Evolutionary conservation across 2,797 vertebrate species (phyloP), one percentile per base, ranked within the genome.

Genomic region (Lagorchestes hirsutus): DNA sequence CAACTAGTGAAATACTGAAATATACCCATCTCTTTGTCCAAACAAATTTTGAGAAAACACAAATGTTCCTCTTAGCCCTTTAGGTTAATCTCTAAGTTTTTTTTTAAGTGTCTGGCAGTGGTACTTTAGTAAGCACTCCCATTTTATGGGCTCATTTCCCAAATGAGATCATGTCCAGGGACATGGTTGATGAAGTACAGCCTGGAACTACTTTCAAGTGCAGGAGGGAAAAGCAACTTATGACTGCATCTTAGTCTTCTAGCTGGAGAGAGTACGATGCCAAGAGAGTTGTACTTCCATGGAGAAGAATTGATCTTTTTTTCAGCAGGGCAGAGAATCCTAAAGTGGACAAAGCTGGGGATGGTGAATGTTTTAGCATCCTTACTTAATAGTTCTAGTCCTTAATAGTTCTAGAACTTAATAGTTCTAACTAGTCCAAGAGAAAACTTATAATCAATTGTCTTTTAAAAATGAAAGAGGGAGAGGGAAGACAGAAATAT

Each of bases 1-100:
- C 40, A 87, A 87, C 74, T 87, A 87, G 22, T 27, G 74, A 87
- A 87, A 22, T 87, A 50, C 24, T 50, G 22, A 87, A 46, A 87
- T 87, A 87, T 87, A 50, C 74, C 74, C 74, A 87, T 87, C 40
- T 87, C 74, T 87, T 50, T 93, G n/a, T 31, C 82, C 91, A 90
- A 92, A 90, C 59, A 90, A 91, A 90, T 58, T 34, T 40, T 91
- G 14, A 24, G 40, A 67, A 95, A 87, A 12, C 22, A 87, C 22
- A 87, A 46, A 0, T 87, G 40, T 87, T 87, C 22, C n/a, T 87
- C 74, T 87, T 50, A 46, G 74, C 40, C 40, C 22, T 50, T 87
- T 87, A 50, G 8, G 74, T 50, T 87, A 87, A 87, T 87, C 74
- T 87, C 40, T 87, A 50, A 87, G 40, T 11, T 40, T 87, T 82